A percentile compares a stretch with the other conserved stretches of the same genome.
Conservation (phyloP, 2,113 vertebrate species). For the Aldabrachelys gigantea region DNA sequence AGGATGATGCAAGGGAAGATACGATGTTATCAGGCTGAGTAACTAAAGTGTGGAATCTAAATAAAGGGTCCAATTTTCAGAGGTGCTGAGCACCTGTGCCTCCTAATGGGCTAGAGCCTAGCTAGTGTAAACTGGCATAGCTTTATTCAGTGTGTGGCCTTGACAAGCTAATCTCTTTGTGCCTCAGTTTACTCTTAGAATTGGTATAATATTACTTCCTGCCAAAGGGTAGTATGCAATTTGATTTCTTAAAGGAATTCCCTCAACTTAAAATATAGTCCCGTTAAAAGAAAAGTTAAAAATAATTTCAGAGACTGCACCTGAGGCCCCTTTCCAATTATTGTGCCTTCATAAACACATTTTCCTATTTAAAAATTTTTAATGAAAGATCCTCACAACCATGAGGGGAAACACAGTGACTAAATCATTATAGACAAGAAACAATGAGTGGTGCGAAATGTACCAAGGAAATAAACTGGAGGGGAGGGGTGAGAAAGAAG, state of each 20-base stretch:
- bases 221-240: fast-evolving
- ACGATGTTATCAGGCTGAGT: not conserved
- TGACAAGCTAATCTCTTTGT: not conserved
- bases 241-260: not conserved
- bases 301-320: not conserved
- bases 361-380: not conserved
- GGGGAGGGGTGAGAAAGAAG: not conserved
- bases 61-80: not conserved
- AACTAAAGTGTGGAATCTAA: not conserved
- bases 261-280: not conserved
- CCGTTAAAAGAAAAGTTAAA: not conserved
- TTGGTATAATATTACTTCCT: constrained; percentile 5
- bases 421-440: not conserved
- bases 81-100: not conserved
- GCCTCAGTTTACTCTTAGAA: fast-evolving
- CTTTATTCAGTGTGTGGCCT: fast-evolving
- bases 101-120: not conserved
- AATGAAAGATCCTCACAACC: not conserved
- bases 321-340: not conserved
- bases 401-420: not conserved
- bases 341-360: not conserved
- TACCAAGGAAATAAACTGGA: not conserved
- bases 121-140: fast-evolving
- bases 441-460: not conserved
- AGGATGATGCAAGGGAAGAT: not conserved